phyloP scores from a whole-genome alignment of 1,140 invertebrate species.

The Globodera rostochiensis region DNA sequence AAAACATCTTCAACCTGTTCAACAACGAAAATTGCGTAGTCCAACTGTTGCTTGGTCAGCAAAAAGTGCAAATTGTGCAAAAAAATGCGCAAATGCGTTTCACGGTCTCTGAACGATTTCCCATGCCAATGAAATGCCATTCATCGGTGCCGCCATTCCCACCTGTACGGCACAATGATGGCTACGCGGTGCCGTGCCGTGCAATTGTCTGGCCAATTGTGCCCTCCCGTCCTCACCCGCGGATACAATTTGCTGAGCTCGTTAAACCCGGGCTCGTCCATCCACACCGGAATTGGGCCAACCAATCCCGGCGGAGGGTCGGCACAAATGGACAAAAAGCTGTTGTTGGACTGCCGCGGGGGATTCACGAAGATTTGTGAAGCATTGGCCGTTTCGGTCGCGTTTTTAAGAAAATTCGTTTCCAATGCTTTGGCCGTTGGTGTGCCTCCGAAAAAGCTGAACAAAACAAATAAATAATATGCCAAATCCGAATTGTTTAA shows the following conservation, averaged over 20 bases:
- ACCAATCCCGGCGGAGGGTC: slow-evolving; percentile 45
- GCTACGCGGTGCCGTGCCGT: slow-evolving; percentile 56
- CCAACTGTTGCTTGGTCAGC: slow-evolving; percentile 71
- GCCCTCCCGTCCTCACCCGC: slow-evolving; percentile 56
- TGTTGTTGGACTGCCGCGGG: neutral
- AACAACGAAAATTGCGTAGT: slow-evolving; percentile 87
- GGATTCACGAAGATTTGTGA: neutral
- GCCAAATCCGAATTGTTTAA: no score
- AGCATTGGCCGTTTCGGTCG: neutral
- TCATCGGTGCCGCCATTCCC: neutral
- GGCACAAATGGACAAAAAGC: slow-evolving; percentile 27
- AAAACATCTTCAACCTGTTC: slow-evolving; percentile 74
- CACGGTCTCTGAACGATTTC: slow-evolving; percentile 44
- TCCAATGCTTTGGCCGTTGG: neutral
- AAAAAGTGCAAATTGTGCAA: slow-evolving; percentile 64
- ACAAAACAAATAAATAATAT: neutral
- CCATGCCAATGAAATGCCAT: neutral
- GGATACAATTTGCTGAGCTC: slow-evolving; percentile 55
- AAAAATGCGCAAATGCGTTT: slow-evolving; percentile 56
- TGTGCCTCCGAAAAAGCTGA: neutral
- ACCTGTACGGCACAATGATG: slow-evolving; percentile 59
- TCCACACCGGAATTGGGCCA: slow-evolving; percentile 58
- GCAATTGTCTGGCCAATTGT: slow-evolving; percentile 55
- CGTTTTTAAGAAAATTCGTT: neutral
- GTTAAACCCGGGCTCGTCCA: slow-evolving; percentile 52